Conservation (phyloP, 2,797 vertebrate genomes). For the Chaenodraco wilsoni region DNA sequence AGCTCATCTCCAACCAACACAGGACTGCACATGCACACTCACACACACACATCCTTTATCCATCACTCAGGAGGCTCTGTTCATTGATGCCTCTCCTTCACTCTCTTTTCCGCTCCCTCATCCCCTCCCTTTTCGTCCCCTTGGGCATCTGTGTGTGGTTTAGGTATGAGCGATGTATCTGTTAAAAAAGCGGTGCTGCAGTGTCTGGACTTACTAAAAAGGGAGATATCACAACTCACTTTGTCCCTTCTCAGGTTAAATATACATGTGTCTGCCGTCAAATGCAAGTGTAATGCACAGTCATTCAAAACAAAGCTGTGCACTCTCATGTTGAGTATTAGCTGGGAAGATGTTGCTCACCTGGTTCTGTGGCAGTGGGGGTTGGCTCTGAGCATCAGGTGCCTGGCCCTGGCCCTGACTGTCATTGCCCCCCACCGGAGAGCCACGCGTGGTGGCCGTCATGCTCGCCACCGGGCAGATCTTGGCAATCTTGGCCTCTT, state of each 20-base stretch:
- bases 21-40: slow-evolving; percentile 59
- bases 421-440: slow-evolving; percentile 99
- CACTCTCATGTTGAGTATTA: neutral
- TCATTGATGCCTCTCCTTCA: slow-evolving; percentile 80
- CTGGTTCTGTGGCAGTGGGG: slow-evolving; percentile 99
- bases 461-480: slow-evolving; percentile 99
- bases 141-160: slow-evolving; percentile 73
- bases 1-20: slow-evolving; percentile 82
- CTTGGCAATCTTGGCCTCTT: slow-evolving; percentile 99
- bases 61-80: slow-evolving; percentile 80
- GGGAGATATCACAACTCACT: slow-evolving; percentile 15
- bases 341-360: slow-evolving; percentile 74
- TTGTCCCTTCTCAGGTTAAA: slow-evolving; percentile 19
- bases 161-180: slow-evolving; percentile 65
- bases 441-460: slow-evolving; percentile 99
- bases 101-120: slow-evolving; percentile 71
- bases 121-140: slow-evolving; percentile 59
- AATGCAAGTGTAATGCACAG: neutral
- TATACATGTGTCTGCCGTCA: slow-evolving; percentile 8
- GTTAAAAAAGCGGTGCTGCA: slow-evolving; percentile 53
- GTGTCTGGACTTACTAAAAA: slow-evolving; percentile 41
- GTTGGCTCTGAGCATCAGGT: slow-evolving; percentile 99
- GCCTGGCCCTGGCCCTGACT: slow-evolving; percentile 97
- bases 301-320: slow-evolving; percentile 6
- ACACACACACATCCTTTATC: slow-evolving; percentile 74